Conservation (phyloP, 1,140 invertebrate genomes). For the Zelostemma sp. region DNA sequence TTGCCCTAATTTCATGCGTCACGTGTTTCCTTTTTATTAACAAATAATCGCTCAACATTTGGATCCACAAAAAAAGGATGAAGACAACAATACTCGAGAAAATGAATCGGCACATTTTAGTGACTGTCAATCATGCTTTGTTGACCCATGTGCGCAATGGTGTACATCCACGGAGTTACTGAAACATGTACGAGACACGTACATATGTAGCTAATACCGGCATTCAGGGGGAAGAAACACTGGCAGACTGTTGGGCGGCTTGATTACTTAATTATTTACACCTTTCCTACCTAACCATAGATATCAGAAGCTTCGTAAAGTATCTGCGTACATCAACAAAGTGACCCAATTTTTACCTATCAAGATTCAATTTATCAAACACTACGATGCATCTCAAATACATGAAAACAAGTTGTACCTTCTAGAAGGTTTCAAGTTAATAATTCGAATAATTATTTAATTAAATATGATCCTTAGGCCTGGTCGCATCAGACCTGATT, state of each 20-base stretch:
- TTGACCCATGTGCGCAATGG: conserved; percentile 21
- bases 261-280: conserved; percentile 65
- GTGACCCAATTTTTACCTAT: conserved; percentile 21
- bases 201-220: conserved; percentile 28
- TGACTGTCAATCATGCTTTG: conserved; percentile 34
- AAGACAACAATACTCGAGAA: neutral
- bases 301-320: conserved; percentile 45
- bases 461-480: too few species aligned
- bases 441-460: too few species aligned
- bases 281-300: conserved; percentile 53
- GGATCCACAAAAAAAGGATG: neutral
- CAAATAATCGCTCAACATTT: too few species aligned
- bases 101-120: conserved; percentile 20
- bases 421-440: too few species aligned
- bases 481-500: too few species aligned
- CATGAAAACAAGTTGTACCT: too few species aligned
- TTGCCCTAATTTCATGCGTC: too few species aligned
- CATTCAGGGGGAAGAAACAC: conserved; percentile 29
- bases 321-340: conserved; percentile 19
- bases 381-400: too few species aligned
- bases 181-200: conserved; percentile 21
- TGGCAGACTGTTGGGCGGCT: conserved; percentile 66
- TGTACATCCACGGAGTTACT: conserved; percentile 35
- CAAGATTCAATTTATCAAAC: too few species aligned
- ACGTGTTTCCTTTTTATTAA: too few species aligned